phyloP scores from a whole-genome alignment of 2,888 invertebrate species.

The Eremobia ochroleuca region DNA sequence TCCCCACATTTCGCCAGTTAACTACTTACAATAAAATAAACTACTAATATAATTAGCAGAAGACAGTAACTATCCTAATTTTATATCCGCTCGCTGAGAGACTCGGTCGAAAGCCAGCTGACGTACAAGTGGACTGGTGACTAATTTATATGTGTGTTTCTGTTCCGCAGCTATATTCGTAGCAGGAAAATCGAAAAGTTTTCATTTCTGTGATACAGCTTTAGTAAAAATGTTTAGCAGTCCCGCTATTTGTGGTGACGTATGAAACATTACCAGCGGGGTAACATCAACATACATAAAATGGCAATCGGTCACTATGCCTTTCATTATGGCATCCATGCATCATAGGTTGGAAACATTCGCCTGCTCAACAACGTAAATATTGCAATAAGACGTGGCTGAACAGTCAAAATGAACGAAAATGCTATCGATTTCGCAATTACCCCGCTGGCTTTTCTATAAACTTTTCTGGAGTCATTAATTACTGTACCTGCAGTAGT shows the following conservation, averaged over 20 bases:
- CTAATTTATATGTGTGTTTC: slow-evolving; percentile 35
- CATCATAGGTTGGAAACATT: background rate
- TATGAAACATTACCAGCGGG: background rate
- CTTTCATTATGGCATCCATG: background rate
- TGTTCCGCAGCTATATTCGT: slow-evolving; percentile 29
- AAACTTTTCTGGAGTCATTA: background rate
- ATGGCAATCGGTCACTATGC: background rate
- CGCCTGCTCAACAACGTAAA: background rate
- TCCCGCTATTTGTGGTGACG: background rate
- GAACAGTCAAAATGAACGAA: background rate
- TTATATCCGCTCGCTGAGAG: slow-evolving; percentile 28
- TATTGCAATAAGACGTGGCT: background rate
- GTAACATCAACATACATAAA: background rate
- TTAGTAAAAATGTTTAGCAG: background rate
- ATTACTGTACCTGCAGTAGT: background rate
- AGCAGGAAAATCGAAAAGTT: slow-evolving; percentile 6
- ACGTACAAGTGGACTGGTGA: slow-evolving; percentile 51
- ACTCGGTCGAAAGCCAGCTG: slow-evolving; percentile 28
- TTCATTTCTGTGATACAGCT: background rate
- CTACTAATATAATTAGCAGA: slow-evolving; percentile 36
- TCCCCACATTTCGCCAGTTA: slow-evolving; percentile 11
- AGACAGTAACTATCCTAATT: slow-evolving; percentile 41
- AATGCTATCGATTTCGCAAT: too few relatives aligned
- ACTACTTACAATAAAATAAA: slow-evolving; percentile 36
- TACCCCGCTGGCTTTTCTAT: too few relatives aligned